phyloP scores from a whole-genome alignment of 2,888 invertebrate species.

The Oxytorus armatus region DNA sequence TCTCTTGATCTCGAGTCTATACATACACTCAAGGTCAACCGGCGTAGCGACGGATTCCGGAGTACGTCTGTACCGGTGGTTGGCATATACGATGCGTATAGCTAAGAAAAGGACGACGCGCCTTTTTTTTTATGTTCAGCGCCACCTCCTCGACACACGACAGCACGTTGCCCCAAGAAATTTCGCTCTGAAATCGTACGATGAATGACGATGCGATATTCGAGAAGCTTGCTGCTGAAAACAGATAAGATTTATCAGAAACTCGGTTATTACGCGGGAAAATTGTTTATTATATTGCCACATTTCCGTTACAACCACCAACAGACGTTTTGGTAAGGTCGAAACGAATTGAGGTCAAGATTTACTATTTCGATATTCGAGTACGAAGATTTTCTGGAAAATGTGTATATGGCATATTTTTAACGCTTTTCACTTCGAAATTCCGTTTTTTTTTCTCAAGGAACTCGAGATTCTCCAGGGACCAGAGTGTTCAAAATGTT shows the following conservation, averaged over 20 bases:
- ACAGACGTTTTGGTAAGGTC: too few relatives aligned
- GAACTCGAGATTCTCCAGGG: too few relatives aligned
- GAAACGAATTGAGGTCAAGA: too few relatives aligned
- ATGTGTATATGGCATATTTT: too few relatives aligned
- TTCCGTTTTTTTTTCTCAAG: too few relatives aligned
- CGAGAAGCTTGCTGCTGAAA: background rate
- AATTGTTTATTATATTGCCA: too few relatives aligned
- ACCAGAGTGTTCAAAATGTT: too few relatives aligned
- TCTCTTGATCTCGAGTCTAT: constrained; percentile 43
- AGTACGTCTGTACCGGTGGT: constrained; percentile 9
- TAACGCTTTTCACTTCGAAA: too few relatives aligned
- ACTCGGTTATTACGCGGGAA: constrained; percentile 12
- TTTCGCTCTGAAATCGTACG: constrained; percentile 27
- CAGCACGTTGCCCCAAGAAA: constrained; percentile 9
- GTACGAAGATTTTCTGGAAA: too few relatives aligned
- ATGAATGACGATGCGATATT: constrained; percentile 25
- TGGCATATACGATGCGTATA: background rate
- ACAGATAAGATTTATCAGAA: constrained; percentile 21
- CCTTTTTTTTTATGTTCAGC: background rate
- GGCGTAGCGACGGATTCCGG: constrained; percentile 40
- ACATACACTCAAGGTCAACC: constrained; percentile 59
- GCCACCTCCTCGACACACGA: background rate
- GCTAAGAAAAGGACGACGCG: background rate
- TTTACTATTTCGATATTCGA: too few relatives aligned
- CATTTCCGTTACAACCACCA: too few relatives aligned